phyloP scores from a whole-genome alignment of 2,113 vertebrate species.

The Erythrolamprus reginae region DNA sequence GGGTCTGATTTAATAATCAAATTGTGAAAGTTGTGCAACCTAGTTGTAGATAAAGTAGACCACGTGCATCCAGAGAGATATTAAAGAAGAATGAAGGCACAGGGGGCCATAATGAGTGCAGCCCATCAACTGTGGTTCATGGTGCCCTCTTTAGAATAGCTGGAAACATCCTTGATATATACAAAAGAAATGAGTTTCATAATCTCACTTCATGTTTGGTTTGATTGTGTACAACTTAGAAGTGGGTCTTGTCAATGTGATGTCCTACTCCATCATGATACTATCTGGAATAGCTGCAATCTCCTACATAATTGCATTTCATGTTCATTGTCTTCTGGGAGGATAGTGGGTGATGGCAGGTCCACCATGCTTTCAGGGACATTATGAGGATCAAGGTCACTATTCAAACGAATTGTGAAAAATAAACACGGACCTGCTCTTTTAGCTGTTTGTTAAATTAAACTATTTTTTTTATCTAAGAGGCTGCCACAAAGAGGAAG shows the following conservation, averaged over 20 bases:
- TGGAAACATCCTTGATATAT: neutral
- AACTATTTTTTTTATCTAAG: neutral
- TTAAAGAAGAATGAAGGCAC: neutral
- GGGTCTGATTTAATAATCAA: neutral
- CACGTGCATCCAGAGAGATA: neutral
- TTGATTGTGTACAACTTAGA: neutral
- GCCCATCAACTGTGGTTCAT: neutral
- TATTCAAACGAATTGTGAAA: neutral
- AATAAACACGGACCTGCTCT: neutral
- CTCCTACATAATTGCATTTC: neutral
- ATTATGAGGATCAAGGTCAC: conserved; percentile 29
- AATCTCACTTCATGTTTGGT: neutral
- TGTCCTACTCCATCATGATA: neutral
- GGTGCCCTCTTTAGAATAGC: neutral
- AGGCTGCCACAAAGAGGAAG: too few species aligned
- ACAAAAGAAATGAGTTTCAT: neutral
- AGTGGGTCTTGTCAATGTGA: neutral
- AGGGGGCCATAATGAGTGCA: neutral
- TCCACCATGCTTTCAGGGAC: neutral
- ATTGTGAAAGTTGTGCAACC: neutral
- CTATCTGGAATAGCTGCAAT: neutral
- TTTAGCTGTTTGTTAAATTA: neutral
- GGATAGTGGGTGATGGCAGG: too few species aligned
- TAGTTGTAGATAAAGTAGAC: neutral
- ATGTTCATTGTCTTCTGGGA: neutral